Percentiles rank a stretch among this genome's conserved stretches.
phyloP scores from a whole-genome alignment of 2,113 vertebrate species.

The Noctilio leporinus region DNA sequence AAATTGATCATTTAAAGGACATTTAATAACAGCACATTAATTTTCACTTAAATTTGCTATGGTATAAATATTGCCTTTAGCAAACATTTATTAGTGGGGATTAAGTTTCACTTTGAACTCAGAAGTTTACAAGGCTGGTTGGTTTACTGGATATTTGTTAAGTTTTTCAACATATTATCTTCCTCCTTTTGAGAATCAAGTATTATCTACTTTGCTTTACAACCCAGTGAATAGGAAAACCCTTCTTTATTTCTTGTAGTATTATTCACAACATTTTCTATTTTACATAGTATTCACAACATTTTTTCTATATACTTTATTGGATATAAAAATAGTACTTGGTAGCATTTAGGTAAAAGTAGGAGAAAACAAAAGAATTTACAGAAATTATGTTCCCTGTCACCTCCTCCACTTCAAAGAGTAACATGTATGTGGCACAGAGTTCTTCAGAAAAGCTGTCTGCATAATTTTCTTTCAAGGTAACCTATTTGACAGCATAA shows the following conservation, averaged over 20 bases:
- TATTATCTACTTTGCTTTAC: constrained; percentile 37
- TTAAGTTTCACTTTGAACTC: constrained; percentile 25
- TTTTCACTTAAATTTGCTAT: constrained; percentile 43
- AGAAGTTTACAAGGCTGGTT: neutral
- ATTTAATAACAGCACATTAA: neutral
- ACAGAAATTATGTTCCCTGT: constrained; percentile 58
- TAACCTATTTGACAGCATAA: constrained; percentile 36
- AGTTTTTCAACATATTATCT: neutral
- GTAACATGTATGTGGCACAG: constrained; percentile 56
- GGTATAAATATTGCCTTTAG: constrained; percentile 28
- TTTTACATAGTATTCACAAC: constrained; percentile 50
- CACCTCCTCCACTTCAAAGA: constrained; percentile 61
- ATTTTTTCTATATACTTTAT: constrained; percentile 56
- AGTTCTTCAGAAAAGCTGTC: constrained; percentile 50
- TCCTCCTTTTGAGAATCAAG: neutral
- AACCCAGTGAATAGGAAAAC: constrained; percentile 35
- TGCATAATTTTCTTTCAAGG: constrained; percentile 48
- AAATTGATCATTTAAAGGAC: constrained; percentile 21
- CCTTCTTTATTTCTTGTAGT: constrained; percentile 6
- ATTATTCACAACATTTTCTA: constrained; percentile 58
- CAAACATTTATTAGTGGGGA: neutral
- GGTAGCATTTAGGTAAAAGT: constrained; percentile 63
- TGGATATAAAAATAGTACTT: constrained; percentile 65
- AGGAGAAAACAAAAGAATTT: constrained; percentile 70
- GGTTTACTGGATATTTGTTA: neutral